Base-by-base conservation (phyloP, 2,888 invertebrate genomes). In the Scaptomyza polygonia region DNA sequence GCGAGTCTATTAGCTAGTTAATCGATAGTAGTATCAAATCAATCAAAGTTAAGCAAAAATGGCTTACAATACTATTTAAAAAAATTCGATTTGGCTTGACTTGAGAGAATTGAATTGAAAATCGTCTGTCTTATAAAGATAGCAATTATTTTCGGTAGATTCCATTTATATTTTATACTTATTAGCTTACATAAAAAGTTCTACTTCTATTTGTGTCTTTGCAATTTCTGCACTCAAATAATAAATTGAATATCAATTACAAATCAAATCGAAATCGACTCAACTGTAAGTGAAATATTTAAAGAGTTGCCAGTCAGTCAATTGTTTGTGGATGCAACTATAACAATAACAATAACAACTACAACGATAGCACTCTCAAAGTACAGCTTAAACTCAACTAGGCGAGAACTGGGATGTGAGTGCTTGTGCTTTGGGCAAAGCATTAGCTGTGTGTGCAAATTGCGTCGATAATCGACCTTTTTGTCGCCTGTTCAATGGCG, bases 401-500 rank as follows among this genome's bases (percentile, higher is more conserved):
- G 30, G 14, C n/a, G 25, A 27, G 29, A 43, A 36, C 18, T 45
- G 27, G 54, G 52, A 44, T 48, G 39, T 48, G 43, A 21, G n/a
- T 29, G 34, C 7, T 18, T 18, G 43, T 68, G 54, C 73, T 65
- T 39, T n/a, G n/a, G 58, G 58, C 54, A 36, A 34, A 32, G 55
- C 61, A 44, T 62, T 72, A 56, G 77, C 72, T 39, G 39, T 16
- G 14, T 66, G 57, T 58, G 67, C 73, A 77, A 74, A 75, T 77
- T 67, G 73, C 64, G n/a, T 45, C 67, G 67, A 72, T 75, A 68
- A 65, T 72, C 66, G 68, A 72, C 67, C 64, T 66, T 61, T 72
- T 85, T 65, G 81, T 87, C 81, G 81, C 81, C 81, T 87, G 81
- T 55, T 77, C 77, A 62, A 77, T 76, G 70, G 42, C 52, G 55